Evolutionary conservation across 2,888 invertebrate species (phyloP), one percentile per base, ranked within the genome.

Genomic region (Hydrotaea cyrtoneurina): DNA sequence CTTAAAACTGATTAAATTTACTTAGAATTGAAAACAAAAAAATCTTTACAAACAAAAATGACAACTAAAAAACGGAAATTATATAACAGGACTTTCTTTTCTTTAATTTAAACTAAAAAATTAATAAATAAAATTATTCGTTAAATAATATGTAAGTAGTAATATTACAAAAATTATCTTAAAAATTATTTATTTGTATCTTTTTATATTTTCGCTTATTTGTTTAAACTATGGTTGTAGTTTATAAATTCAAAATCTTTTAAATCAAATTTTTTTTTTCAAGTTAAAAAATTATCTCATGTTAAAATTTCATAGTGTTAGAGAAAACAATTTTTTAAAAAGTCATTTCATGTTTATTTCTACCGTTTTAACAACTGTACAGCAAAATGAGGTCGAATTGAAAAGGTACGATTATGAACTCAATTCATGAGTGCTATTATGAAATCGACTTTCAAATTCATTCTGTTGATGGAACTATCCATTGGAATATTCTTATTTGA

Each of bases 11-110:
- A 84, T 86, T 86, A 83, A 84, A 85, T 86, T 86, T 86, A 78
- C 78, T 86, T 86, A 86, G 74, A 86, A 86, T 86, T 86, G 86
- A 86, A 87, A 86, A 86, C 86, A 88, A 77, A 85, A 31, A 79
- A 85, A 82, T 73, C 74, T 82, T 55, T 85, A 80, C 79, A 79
- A 79, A 79, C 76, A 80, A 71, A 75, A 64, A 59, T 46, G 26
- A 36, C 46, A 80, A 71, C 72, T 76, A 43, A 84, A 75, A 78
- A 77, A 64, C 50, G 19, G 74, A 71, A 80, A 78, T 55, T 74
- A 80, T 69, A 64, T 74, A 78, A 80, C 77, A 71, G 53, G 78
- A 39, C 39, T 39, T 39, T 23, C 13, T n/a, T 36, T 21, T 39
- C 11, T 39, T 59, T 11, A 39, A 59, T 31, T 19, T 10, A 73